Percentiles rank a stretch among this genome's conserved stretches.
Conservation (phyloP, 2,888 invertebrate genomes). For the Amphipoea oculea region DNA sequence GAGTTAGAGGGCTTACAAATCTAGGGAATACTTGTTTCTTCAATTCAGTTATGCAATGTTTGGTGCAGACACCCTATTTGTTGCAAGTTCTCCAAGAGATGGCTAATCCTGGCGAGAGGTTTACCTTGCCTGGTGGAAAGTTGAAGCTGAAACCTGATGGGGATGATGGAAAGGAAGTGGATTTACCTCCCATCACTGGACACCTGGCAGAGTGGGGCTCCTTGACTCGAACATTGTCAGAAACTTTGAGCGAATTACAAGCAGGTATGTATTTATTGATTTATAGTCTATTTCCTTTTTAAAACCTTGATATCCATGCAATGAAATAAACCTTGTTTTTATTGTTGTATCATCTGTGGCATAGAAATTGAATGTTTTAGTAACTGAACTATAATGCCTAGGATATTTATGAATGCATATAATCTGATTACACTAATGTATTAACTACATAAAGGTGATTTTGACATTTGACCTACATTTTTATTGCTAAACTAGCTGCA, state of each 20-base stretch:
- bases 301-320: conserved; percentile 35
- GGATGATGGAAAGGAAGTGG: conserved; percentile 88
- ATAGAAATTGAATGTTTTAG: conserved; percentile 16
- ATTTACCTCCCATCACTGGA: conserved; percentile 92
- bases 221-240: conserved; percentile 92
- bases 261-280: conserved; percentile 78
- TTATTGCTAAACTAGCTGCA: not conserved
- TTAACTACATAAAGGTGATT: not conserved
- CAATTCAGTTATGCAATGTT: conserved; percentile 98
- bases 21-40: conserved; percentile 99
- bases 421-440: conserved; percentile 1
- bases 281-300: conserved; percentile 17
- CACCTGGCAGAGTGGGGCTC: conserved; percentile 92
- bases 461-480: conserved; percentile 9
- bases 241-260: conserved; percentile 93
- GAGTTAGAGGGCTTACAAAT: conserved; percentile 95
- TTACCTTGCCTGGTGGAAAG: conserved; percentile 93
- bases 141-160: conserved; percentile 87
- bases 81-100: conserved; percentile 93
- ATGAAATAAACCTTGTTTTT: conserved; percentile 17
- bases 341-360: conserved; percentile 11
- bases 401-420: conserved; percentile 10
- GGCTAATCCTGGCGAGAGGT: conserved; percentile 92
- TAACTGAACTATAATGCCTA: not conserved
- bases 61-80: conserved; percentile 96